Evolutionary conservation across 2,888 invertebrate genomes (phyloP).

Genomic region (Ctena decussata): DNA sequence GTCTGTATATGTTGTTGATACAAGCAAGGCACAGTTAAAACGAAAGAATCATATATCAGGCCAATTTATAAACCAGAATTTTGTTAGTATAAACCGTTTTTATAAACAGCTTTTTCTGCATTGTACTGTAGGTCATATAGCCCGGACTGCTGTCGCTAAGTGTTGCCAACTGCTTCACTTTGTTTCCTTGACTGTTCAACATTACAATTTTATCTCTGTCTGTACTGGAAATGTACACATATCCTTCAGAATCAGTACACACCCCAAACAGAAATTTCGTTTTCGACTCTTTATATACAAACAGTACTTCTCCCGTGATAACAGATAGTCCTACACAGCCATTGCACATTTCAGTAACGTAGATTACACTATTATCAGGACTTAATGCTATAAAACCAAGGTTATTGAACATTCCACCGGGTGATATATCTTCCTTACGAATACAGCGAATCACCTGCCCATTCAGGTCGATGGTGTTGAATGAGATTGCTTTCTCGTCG

Average conservation of each 20-base stretch:
- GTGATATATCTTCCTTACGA: background rate
- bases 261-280: background rate
- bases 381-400: background rate
- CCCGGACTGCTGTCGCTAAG: background rate
- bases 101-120: background rate
- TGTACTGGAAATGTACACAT: background rate
- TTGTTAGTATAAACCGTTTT: slow-evolving; percentile 1
- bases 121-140: background rate
- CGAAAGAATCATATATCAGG: too few species aligned
- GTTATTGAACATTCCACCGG: background rate
- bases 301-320: background rate
- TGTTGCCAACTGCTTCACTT: background rate
- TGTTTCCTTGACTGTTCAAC: background rate
- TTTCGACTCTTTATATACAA: background rate
- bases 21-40: too few species aligned
- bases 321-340: background rate
- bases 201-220: background rate
- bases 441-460: background rate
- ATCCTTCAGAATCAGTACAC: background rate
- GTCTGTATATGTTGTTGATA: too few species aligned
- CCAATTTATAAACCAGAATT: background rate
- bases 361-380: background rate
- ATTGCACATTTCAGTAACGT: background rate
- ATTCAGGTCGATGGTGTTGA: background rate
- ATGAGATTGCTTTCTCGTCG: background rate